These are phyloP conservation scores for Picathartes gymnocephalus DNA, from an alignment of 2,113 vertebrate genomes.

Conservation along the genomic window DNA sequence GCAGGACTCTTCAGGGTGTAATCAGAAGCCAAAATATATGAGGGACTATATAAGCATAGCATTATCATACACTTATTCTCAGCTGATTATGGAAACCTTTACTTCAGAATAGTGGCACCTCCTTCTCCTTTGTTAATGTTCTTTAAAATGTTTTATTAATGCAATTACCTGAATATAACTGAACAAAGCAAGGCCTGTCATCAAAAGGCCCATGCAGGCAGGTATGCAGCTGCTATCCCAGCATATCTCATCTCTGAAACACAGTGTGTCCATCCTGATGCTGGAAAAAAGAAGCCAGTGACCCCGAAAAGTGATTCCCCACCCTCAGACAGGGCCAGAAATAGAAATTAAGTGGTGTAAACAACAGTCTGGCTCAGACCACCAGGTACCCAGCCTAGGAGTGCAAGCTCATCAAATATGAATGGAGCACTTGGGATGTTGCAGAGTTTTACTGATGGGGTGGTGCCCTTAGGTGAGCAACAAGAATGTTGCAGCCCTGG, in stretches of 20 bases:
- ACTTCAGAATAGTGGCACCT: background rate
- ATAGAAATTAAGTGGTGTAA: background rate
- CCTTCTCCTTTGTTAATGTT: conserved; percentile 12
- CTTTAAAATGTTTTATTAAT: conserved; percentile 59
- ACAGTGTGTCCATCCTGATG: background rate
- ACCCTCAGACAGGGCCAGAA: background rate
- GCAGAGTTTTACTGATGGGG: background rate
- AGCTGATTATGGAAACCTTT: conserved; percentile 15
- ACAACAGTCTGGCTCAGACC: background rate
- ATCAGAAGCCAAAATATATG: conserved; percentile 23
- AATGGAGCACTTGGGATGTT: background rate
- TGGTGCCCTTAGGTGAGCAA: background rate
- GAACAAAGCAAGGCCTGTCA: background rate
- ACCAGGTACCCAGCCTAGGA: background rate
- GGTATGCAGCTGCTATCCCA: background rate
- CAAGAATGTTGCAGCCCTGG: background rate
- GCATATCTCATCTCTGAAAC: background rate
- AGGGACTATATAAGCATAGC: background rate
- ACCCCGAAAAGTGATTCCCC: background rate
- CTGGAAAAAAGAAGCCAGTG: background rate
- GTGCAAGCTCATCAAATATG: background rate
- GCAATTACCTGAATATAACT: conserved; percentile 27
- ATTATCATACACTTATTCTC: conserved; percentile 13
- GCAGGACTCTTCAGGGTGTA: background rate
- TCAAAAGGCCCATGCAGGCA: background rate